A percentile compares a stretch with the other conserved stretches of the same genome.
Conservation (phyloP, 2,113 vertebrate species). For the Equus przewalskii region DNA sequence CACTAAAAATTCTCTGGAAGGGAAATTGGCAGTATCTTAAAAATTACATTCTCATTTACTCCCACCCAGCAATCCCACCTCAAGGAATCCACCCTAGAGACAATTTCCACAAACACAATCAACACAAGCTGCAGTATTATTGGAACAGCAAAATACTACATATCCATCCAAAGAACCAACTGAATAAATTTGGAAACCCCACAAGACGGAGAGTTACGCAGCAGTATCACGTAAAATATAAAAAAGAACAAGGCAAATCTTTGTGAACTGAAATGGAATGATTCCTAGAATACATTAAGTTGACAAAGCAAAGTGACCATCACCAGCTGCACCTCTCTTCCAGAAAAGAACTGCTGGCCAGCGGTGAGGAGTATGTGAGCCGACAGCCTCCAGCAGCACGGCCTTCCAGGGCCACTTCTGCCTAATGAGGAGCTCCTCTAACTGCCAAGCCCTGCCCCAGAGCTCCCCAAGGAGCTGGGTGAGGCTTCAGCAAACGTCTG, state of each 20-base stretch:
- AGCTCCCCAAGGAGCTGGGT: background rate
- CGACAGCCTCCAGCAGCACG: background rate
- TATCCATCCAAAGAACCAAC: background rate
- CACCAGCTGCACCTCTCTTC: background rate
- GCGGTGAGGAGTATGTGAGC: rapidly evolving
- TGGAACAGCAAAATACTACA: background rate
- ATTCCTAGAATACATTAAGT: background rate
- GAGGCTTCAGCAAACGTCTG: background rate
- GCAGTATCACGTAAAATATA: background rate
- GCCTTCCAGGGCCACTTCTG: no score
- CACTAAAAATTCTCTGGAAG: background rate
- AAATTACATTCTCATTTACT: background rate
- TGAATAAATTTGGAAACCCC: background rate
- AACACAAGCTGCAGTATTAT: background rate
- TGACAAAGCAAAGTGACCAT: background rate
- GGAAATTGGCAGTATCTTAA: background rate
- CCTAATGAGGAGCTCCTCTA: background rate
- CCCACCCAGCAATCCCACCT: background rate
- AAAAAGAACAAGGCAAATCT: background rate
- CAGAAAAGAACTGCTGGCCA: background rate
- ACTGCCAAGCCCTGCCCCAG: background rate
- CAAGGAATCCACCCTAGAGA: background rate
- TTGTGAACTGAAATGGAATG: background rate
- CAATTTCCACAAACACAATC: background rate
- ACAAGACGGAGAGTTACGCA: background rate